Evolutionary conservation across 2,888 invertebrate species (phyloP).

Genomic region (Tryphoninae sp.): DNA sequence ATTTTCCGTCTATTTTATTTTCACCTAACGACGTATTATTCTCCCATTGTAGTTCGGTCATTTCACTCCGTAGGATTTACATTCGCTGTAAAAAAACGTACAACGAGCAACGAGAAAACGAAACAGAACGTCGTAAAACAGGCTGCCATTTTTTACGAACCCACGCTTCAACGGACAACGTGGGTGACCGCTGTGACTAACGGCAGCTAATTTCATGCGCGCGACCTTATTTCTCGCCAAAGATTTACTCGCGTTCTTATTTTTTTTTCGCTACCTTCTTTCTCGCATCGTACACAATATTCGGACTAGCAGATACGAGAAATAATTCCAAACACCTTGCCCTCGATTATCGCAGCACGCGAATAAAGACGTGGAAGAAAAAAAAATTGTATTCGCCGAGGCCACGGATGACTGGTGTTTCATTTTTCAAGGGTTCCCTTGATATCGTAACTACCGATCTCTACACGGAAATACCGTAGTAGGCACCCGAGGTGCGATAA

Average conservation of each 20-base stretch:
- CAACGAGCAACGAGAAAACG: background rate
- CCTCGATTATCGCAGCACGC: constrained; percentile 9
- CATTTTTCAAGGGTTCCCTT: constrained; percentile 24
- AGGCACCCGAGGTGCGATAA: background rate
- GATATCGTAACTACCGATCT: background rate
- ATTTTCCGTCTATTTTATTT: constrained; percentile 11
- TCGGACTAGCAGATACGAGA: constrained; percentile 26
- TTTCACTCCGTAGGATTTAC: background rate
- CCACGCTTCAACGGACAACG: constrained; percentile 39
- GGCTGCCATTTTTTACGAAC: background rate
- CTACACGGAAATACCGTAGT: background rate
- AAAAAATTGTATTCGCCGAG: background rate
- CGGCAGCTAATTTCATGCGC: constrained; percentile 18
- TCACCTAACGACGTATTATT: constrained; percentile 4
- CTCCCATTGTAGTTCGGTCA: constrained; percentile 1
- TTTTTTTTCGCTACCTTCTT: constrained; percentile 4
- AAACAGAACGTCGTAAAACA: constrained; percentile 15
- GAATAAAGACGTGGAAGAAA: background rate
- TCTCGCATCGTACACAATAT: constrained; percentile 8
- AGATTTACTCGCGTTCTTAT: constrained; percentile 30
- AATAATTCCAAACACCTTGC: constrained; percentile 25
- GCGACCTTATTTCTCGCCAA: constrained; percentile 42
- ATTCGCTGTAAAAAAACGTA: background rate
- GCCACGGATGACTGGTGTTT: constrained; percentile 16
- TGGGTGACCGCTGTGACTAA: constrained; percentile 38